A percentile compares a stretch with the other conserved stretches of the same genome.
phyloP scores from a whole-genome alignment of 2,888 invertebrate species.

The Abscondita cerata region DNA sequence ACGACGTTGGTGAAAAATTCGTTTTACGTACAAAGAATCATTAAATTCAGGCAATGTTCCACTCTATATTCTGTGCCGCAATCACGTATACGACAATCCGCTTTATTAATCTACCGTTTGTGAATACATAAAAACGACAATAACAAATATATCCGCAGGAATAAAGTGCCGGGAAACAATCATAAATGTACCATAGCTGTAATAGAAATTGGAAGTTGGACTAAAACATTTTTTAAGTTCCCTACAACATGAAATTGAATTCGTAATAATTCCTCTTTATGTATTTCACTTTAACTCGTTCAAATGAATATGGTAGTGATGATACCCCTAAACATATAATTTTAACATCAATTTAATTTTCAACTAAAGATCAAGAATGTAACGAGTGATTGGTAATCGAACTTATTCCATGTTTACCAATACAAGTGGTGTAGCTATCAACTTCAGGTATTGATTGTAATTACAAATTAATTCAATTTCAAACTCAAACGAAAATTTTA shows the following conservation, averaged over 20 bases:
- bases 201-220: slow-evolving; percentile 33
- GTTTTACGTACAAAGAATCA: slow-evolving; percentile 21
- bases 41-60: slow-evolving; percentile 21
- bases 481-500: background rate
- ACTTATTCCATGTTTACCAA: background rate
- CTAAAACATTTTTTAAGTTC: slow-evolving; percentile 33
- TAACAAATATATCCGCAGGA: slow-evolving; percentile 29
- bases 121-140: slow-evolving; percentile 34
- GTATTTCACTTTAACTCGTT: too few species aligned
- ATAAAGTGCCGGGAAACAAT: slow-evolving; percentile 33
- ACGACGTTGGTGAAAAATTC: slow-evolving; percentile 25
- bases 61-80: slow-evolving; percentile 16
- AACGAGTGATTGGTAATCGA: slow-evolving; percentile 4
- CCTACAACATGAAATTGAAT: background rate
- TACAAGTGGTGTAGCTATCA: slow-evolving; percentile 9
- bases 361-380: background rate
- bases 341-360: too few species aligned
- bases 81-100: slow-evolving; percentile 38
- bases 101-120: slow-evolving; percentile 42
- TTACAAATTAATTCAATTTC: background rate
- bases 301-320: too few species aligned
- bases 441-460: slow-evolving; percentile 8
- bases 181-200: slow-evolving; percentile 33
- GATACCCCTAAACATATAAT: too few species aligned
- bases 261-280: too few species aligned